These are phyloP conservation scores for Alethe castanea DNA, from an alignment of 2,113 vertebrate species.

Conservation along the genomic window DNA sequence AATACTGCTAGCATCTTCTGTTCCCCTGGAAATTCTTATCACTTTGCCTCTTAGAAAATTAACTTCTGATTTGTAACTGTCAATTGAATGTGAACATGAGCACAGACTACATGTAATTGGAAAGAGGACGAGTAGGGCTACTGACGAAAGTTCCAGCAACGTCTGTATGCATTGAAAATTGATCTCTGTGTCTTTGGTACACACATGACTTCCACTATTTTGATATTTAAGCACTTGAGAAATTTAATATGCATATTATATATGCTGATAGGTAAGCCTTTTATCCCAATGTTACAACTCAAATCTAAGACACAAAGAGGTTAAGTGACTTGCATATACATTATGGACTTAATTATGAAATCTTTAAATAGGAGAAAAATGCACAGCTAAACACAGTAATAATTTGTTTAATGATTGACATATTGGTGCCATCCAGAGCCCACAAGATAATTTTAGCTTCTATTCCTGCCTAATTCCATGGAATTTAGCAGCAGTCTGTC, in stretches of 20 bases:
- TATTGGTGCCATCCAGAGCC: background rate
- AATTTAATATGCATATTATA: background rate
- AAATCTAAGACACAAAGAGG: background rate
- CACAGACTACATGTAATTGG: background rate
- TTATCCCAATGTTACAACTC: background rate
- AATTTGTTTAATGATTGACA: background rate
- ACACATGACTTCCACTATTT: background rate
- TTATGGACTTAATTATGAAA: background rate
- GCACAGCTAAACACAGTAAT: background rate
- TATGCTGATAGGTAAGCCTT: background rate
- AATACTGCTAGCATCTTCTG: background rate
- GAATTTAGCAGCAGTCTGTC: background rate
- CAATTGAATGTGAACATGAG: background rate
- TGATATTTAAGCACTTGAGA: background rate
- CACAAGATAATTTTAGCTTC: background rate
- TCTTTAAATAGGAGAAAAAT: background rate
- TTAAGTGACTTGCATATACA: background rate
- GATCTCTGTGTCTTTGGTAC: background rate
- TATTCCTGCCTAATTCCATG: background rate
- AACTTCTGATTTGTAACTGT: background rate
- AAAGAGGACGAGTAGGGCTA: background rate
- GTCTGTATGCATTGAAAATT: background rate
- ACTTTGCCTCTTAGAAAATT: background rate
- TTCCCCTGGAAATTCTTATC: background rate
- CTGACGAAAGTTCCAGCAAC: background rate